Percentiles rank a stretch among this genome's conserved stretches.
phyloP scores from a whole-genome alignment of 2,797 vertebrate species.

The Clarias pachynema region DNA sequence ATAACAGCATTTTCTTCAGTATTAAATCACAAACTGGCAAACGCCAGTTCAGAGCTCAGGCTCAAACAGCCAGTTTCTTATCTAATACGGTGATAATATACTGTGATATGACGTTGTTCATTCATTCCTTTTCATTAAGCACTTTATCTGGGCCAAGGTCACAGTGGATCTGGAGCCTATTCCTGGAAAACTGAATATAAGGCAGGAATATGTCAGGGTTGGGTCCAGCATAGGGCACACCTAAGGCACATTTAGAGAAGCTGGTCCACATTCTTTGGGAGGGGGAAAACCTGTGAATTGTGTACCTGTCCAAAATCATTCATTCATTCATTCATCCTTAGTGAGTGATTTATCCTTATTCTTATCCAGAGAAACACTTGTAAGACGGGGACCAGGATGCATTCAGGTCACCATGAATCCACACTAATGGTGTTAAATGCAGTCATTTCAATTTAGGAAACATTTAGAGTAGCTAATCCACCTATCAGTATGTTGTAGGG shows the following conservation, averaged over 20 bases:
- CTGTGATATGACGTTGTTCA: not conserved
- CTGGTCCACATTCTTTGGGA: too few species aligned
- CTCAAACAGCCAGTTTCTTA: not conserved
- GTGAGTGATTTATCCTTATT: not conserved
- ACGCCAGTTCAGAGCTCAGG: not conserved
- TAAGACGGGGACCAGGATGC: not conserved
- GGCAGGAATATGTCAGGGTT: not conserved
- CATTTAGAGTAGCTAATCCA: not conserved
- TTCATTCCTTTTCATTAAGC: not conserved
- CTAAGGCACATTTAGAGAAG: not conserved
- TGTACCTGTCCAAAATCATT: not conserved
- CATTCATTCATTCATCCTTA: not conserved
- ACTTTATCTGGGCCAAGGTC: not conserved
- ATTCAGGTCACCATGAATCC: not conserved
- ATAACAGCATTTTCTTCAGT: not conserved
- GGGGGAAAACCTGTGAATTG: not conserved
- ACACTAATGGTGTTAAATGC: not conserved
- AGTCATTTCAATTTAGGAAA: too few species aligned
- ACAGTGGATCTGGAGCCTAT: too few species aligned
- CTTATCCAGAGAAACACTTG: slow-evolving; percentile 4
- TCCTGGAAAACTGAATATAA: not conserved
- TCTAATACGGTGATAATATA: not conserved
- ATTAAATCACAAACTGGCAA: not conserved
- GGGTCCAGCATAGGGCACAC: not conserved
- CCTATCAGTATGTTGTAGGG: not conserved